Evolutionary conservation across 2,113 vertebrate species (phyloP).

Genomic region (rabbit (Oryctolagus cuniculus)): mOryCun1.1 NC_091442.1:6958001-6958500

Average conservation of each 20-base stretch:
- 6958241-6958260: background rate
- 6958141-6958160: conserved; percentile 21
- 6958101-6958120: background rate
- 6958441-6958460: background rate
- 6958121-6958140: background rate
- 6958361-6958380: background rate
- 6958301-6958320: background rate
- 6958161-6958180: background rate
- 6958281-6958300: background rate
- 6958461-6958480: background rate
- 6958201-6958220: background rate
- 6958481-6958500: background rate
- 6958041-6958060: background rate
- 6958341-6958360: background rate
- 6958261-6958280: background rate
- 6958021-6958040: background rate
- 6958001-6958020: background rate
- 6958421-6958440: conserved; percentile 35
- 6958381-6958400: background rate
- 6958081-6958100: background rate
- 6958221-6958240: background rate
- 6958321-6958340: fast-evolving
- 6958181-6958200: background rate
- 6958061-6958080: background rate
- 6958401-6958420: background rate